Evolutionary conservation across 2,797 vertebrate genomes (phyloP).

Genomic region (Yasuhikotakia modesta): DNA sequence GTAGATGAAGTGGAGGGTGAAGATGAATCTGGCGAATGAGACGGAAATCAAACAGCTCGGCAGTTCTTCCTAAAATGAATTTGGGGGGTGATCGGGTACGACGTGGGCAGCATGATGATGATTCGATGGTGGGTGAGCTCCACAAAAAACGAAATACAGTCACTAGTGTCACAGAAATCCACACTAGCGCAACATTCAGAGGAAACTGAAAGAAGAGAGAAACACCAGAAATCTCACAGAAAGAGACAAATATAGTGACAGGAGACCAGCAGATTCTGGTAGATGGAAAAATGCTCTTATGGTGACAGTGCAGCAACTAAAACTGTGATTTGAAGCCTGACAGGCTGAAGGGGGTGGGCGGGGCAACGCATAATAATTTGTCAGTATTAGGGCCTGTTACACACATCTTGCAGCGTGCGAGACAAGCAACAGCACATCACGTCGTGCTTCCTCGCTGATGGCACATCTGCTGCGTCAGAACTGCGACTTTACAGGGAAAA

Average conservation of each 20-base stretch:
- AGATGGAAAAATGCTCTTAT: slow-evolving; percentile 21
- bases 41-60: background rate
- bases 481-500: background rate
- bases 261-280: slow-evolving; percentile 13
- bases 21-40: background rate
- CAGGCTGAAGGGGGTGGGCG: slow-evolving; percentile 28
- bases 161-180: slow-evolving; percentile 17
- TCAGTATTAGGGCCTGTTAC: slow-evolving; percentile 7
- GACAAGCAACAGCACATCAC: background rate
- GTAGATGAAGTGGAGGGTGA: slow-evolving; percentile 2
- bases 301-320: slow-evolving; percentile 15
- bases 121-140: slow-evolving; percentile 9
- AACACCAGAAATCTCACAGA: slow-evolving; percentile 20
- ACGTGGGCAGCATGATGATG: slow-evolving; percentile 3
- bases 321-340: slow-evolving; percentile 9
- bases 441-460: too few species aligned
- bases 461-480: background rate
- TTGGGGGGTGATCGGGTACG: background rate
- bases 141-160: background rate
- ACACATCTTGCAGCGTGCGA: background rate
- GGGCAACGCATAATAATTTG: slow-evolving; percentile 4
- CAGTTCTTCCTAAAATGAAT: background rate
- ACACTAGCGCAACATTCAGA: background rate
- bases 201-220: slow-evolving; percentile 18
- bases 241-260: slow-evolving; percentile 18